phyloP scores from a whole-genome alignment of 2,888 invertebrate genomes.

The Chamaedrilus cognettii region DNA sequence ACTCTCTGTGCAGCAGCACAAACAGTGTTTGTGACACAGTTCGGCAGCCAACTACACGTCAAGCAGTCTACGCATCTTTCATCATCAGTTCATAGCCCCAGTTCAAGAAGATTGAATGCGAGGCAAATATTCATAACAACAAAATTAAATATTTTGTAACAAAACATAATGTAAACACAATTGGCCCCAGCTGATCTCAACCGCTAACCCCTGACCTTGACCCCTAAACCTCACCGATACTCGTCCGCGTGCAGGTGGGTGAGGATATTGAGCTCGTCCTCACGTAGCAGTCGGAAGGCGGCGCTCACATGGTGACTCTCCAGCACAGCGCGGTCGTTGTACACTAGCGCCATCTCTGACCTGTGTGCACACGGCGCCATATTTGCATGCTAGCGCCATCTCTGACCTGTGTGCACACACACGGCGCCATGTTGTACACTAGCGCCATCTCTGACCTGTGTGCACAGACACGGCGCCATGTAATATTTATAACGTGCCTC shows the following conservation, averaged over 20 bases:
- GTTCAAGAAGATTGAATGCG: no score
- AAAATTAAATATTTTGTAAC: no score
- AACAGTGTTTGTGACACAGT: no score
- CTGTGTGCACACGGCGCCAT: conserved; percentile 82
- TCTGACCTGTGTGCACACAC: no score
- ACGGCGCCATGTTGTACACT: conserved; percentile 89
- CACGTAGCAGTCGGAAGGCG: conserved; percentile 82
- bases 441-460: conserved; percentile 85
- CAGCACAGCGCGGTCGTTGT: conserved; percentile 88
- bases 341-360: conserved; percentile 87
- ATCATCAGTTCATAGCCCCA: no score
- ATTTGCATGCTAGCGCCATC: conserved; percentile 90
- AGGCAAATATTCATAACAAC: no score
- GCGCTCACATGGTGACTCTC: conserved; percentile 89
- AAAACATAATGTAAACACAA: no score
- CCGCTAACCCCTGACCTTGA: no score
- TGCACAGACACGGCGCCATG: conserved; percentile 88
- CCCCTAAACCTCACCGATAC: conserved; percentile 61
- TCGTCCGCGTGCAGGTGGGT: conserved; percentile 87
- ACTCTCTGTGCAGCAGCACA: conserved; percentile 71
- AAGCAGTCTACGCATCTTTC: no score
- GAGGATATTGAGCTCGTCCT: conserved; percentile 83
- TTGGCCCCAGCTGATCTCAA: no score
- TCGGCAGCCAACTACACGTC: no score
- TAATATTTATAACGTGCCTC: conserved; percentile 36